Evolutionary conservation across 2,113 vertebrate genomes (phyloP), one percentile per base, ranked within the genome.

Genomic region (Phrynosoma platyrhinos): DNA sequence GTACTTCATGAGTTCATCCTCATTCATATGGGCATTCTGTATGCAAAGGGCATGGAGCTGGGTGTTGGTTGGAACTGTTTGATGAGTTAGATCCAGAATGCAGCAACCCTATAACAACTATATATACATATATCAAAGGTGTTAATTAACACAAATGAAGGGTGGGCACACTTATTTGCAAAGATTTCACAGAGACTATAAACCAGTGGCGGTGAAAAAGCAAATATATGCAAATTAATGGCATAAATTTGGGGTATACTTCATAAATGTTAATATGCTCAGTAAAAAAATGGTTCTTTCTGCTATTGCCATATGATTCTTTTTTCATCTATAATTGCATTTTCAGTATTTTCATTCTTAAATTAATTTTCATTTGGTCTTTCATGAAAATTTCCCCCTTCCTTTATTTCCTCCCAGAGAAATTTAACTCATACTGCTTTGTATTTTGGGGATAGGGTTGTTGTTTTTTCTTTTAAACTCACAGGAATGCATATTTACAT

Each of bases 181-280:
- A 95, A 95, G 94, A 89, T 93, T 95, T 93, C 92, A 90, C 82
- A 88, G 92, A 91, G 92, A 94, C 94, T 77, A 84, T 87, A 86
- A 92, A 95, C 93, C 91, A 93, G 93, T 58, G 89, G 89, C 66
- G 62, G 71, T 82, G 87, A 74, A 91, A 92, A 87, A 93, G 64
- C 88, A 94, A 95, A 95, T 94, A 88, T 91, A 94, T 94, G 95
- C 94, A 96, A 96, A 96, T 88, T 92, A 96, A 92, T 93, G 91
- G 91, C 92, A 96, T 95, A n/a, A 91, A 95, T 95, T 95, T 94
- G 95, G 93, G 94, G 93, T 96, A 71, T 95, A 94, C 95, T 95
- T 95, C 93, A 94, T 95, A 94, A 96, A 96, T 94, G 93, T 95
- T 95, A 97, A 96, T 95, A 96, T 96, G 94, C 95, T 92, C 94